A percentile compares a stretch with the other conserved stretches of the same genome.
Evolutionary conservation across 2,888 invertebrate species (phyloP).

Genomic region (Ennomos erosarius): DNA sequence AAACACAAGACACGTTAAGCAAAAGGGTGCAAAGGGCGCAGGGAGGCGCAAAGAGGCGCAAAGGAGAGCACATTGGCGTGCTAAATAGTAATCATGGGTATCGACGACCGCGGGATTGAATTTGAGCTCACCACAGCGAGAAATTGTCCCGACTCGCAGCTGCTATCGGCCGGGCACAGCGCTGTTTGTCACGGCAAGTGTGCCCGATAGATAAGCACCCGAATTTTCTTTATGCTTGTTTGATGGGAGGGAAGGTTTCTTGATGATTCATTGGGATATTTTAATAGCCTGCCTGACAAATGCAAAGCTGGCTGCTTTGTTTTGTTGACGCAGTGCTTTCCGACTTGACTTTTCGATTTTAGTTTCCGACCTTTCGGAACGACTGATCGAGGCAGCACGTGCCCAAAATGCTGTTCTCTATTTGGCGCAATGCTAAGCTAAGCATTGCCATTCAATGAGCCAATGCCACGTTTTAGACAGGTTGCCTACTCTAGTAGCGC

Average conservation of each 20-base stretch:
- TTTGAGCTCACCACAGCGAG: slow-evolving; percentile 80
- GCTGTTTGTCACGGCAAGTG: slow-evolving; percentile 47
- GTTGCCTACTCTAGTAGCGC: too few species aligned
- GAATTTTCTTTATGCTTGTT: slow-evolving; percentile 45
- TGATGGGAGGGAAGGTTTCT: slow-evolving; percentile 25
- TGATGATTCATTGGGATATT: slow-evolving; percentile 13
- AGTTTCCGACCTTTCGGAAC: too few species aligned
- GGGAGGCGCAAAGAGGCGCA: slow-evolving; percentile 22
- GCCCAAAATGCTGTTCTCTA: too few species aligned
- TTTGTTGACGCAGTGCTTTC: too few species aligned
- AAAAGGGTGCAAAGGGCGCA: slow-evolving; percentile 1
- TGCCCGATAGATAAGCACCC: slow-evolving; percentile 47
- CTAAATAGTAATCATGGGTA: slow-evolving; percentile 68
- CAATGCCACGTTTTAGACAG: too few species aligned
- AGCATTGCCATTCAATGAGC: too few species aligned
- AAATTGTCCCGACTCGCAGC: slow-evolving; percentile 80
- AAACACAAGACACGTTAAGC: slow-evolving; percentile 18
- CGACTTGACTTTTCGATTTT: too few species aligned
- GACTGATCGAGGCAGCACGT: too few species aligned
- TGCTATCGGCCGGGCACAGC: slow-evolving; percentile 60
- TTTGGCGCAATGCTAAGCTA: too few species aligned
- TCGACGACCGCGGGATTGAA: slow-evolving; percentile 70
- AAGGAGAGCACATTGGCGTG: slow-evolving; percentile 42
- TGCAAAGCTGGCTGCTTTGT: too few species aligned
- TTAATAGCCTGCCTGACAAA: too few species aligned